These are phyloP conservation scores for Saccostrea cuccullata DNA, from an alignment of 1,140 invertebrate species.

Conservation along the genomic window DNA sequence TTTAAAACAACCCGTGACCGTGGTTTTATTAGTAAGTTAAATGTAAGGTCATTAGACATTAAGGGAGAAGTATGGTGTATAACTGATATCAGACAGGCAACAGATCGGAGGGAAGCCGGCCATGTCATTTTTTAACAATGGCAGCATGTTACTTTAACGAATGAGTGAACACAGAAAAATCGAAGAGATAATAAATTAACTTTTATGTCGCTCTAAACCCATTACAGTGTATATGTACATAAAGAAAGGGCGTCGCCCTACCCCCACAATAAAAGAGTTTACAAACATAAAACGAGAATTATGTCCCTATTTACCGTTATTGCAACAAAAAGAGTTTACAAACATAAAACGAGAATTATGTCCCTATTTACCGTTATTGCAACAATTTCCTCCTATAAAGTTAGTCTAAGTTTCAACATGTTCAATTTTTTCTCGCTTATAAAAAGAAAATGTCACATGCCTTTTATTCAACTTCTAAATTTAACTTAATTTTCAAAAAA, in stretches of 20 bases:
- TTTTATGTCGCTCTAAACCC: slow-evolving; percentile 15
- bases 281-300: background rate
- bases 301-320: background rate
- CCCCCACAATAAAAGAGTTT: background rate
- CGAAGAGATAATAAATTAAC: slow-evolving; percentile 18
- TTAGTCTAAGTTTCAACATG: too few relatives aligned
- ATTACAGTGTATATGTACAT: background rate
- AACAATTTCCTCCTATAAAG: background rate
- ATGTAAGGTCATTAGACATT: background rate
- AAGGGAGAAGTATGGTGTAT: background rate
- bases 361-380: background rate
- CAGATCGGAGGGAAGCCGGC: background rate
- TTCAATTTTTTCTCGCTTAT: too few relatives aligned
- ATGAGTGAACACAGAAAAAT: slow-evolving; percentile 19
- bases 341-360: background rate
- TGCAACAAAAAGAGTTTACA: background rate
- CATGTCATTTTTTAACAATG: background rate
- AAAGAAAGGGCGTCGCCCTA: background rate
- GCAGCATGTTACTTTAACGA: background rate
- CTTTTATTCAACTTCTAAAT: too few relatives aligned
- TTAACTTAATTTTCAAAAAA: too few relatives aligned
- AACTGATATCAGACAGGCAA: background rate
- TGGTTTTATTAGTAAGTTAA: background rate
- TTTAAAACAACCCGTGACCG: background rate
- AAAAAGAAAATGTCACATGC: too few relatives aligned